Base-by-base conservation (phyloP, 2,797 vertebrate genomes). In the Dermochelys coriacea region DNA sequence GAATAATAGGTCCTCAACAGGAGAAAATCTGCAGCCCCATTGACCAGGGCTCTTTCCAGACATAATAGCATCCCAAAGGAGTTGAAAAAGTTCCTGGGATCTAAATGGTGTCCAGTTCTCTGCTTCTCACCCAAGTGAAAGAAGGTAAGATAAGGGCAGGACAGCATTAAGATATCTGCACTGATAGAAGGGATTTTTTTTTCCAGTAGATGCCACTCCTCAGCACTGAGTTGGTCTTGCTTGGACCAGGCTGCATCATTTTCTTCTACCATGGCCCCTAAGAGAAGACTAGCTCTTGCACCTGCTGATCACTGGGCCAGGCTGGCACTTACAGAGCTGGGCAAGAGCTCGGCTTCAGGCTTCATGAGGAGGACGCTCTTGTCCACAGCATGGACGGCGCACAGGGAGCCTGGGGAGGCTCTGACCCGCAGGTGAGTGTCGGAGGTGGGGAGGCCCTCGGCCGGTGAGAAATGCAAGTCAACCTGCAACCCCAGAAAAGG, bases 361-460 rank as follows among this genome's bases (percentile, higher is more conserved):
- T 97, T 98, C 96, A 98, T 89, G 68, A 99, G 98, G 27, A 99
- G 97, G 85, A 99, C 90, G 0, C 99, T 99, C 90, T 99, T 98
- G 96, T 99, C 99, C 37, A 99, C 98, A 4, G 98, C 99, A 14
- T 98, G 97, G 37, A 99, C 91, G 0, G 99, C 99, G 77, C 99
- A 99, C 85, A 99, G 80, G 3, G 99, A 99, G 23, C 96, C 98
- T 1, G 98, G 98, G 1, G 98, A 94, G 23, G 99, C 98, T 8
- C 71, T 94, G 34, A 99, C 95, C 2, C n/a, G 97, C 61, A 99
- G 95, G 0, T 52, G 94, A 10, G 97, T 96, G 3, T 91, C 77
- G 5, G 98, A 98, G 7, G 98, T 98, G 0, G 99, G 99, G 82
- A 99, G 98, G 80, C 97, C 93, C 84, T 98, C 96, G 6, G 88